Evolutionary conservation across 2,113 vertebrate species (phyloP).

Genomic region (Tympanuchus pallidicinctus): DNA sequence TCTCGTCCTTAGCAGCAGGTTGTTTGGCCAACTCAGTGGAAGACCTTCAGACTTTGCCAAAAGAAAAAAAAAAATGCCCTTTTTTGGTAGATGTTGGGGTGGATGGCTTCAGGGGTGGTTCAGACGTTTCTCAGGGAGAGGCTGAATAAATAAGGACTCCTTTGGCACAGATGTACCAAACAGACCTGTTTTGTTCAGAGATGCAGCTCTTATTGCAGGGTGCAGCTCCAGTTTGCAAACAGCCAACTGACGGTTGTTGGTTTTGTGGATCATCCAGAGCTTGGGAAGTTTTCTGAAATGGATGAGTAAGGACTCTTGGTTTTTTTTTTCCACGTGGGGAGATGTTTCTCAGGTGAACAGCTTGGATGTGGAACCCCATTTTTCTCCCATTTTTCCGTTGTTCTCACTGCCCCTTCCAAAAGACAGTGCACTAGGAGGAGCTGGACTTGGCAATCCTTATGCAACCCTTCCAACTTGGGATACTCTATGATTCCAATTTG

Average conservation of each 20-base stretch:
- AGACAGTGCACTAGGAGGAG: background rate
- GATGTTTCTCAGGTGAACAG: background rate
- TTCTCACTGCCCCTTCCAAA: background rate
- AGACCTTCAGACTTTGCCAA: background rate
- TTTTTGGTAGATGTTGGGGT: background rate
- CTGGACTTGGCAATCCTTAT: too few species aligned
- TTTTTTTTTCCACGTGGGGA: background rate
- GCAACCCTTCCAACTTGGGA: too few species aligned
- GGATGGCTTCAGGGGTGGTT: background rate
- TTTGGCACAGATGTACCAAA: background rate
- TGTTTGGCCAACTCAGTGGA: background rate
- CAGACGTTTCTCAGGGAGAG: background rate
- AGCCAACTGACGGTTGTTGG: background rate
- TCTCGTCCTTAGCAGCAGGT: background rate
- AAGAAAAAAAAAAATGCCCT: background rate
- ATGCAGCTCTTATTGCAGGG: background rate
- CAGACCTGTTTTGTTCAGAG: background rate
- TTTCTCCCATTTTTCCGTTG: accelerated
- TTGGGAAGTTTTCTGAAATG: background rate
- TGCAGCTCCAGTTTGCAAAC: background rate
- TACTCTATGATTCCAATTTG: background rate
- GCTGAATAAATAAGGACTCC: background rate
- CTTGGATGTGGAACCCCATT: background rate
- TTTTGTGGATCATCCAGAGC: accelerated
- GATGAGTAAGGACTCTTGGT: accelerated